Evolutionary conservation across 2,888 invertebrate species (phyloP), one percentile per base, ranked within the genome.

Genomic region (Hipparchia semele): DNA sequence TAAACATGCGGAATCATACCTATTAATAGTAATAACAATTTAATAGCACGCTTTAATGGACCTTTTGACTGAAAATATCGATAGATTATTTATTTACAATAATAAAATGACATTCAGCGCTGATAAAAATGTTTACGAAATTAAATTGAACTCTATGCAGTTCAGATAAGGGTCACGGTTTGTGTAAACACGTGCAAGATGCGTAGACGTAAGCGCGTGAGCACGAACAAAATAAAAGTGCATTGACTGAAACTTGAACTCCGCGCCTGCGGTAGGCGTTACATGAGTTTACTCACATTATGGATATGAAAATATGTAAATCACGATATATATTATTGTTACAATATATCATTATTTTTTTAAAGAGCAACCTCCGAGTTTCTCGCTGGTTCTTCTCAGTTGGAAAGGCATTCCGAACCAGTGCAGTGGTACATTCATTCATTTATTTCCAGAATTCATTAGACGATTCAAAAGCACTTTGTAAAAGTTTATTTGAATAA

Each of bases 61-160:
- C 78, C 78, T 79, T 75, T 76, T 71, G 76, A 78, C 76, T 72
- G 75, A 70, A 73, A 74, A 70, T 69, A 77, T 77, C 76, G 67
- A 75, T 67, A 77, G 77, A 78, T 76, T 77, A 77, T 49, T 49
- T 49, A 49, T 72, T 75, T 72, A 76, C 74, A 75, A 72, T 68
- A 73, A 76, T 75, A 75, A 73, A 73, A 61, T 68, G 23, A 76
- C 76, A 75, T 70, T 75, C 72, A 70, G 51, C 54, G 72, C 68
- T 73, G 73, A 77, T 72, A 75, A 69, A 71, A 67, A 7, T 10
- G 51, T 67, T 64, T 69, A 67, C 58, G n/a, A 10, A 46, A n/a
- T 56, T 7, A 72, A 68, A 62, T 54, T 64, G 64, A 66, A 70
- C 75, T 68, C 59, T 75, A 74, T 66, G 0, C 0, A 1, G 7